Evolutionary conservation across 2,888 invertebrate species (phyloP), one percentile per base, ranked within the genome.

Genomic region (Cheilosia variabilis): DNA sequence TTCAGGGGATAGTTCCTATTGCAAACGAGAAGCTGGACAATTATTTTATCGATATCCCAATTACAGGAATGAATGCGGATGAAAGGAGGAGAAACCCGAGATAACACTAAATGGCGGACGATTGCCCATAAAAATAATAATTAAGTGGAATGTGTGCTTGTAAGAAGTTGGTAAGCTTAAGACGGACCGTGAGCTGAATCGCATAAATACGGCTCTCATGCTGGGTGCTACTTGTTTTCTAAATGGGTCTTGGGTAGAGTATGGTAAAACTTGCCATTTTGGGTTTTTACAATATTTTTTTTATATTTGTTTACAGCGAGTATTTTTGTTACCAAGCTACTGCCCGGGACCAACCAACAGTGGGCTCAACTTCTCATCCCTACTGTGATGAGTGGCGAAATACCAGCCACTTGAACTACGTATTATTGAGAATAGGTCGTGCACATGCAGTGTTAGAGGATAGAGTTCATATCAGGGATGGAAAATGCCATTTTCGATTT

Each of bases 11-110:
- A 19, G n/a, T 19, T 1, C 6, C 31, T 34, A 15, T 34, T 17
- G 31, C 43, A 77, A 62, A 53, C 17, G 24, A 71, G 62, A 41
- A 13, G 4, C 68, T 41, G 50, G 55, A 50, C 55, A 71, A 52
- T 71, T 47, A 58, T 43, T 65, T 60, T 58, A 65, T 58, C 58
- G 63, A 78, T 63, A 52, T 65, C 62, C 52, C 57, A 65, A 65
- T 78, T 78, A 57, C 58, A 50, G 22, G 50, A 63, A 13, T 53
- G 15, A 31, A 43, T 57, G n/a, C 27, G 47, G 41, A 71, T 37
- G 41, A 71, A 27, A 43, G 34, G 41, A 10, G 19, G 17, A 57
- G 15, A 37, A 9, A 62, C 5, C 15, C 62, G 4, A 55, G 69
- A 69, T 68, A 53, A 53, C 19, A 55, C 53, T 53, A 27, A 66